Conservation (phyloP, 2,888 invertebrate genomes). For the Orgyia antiqua region DNA sequence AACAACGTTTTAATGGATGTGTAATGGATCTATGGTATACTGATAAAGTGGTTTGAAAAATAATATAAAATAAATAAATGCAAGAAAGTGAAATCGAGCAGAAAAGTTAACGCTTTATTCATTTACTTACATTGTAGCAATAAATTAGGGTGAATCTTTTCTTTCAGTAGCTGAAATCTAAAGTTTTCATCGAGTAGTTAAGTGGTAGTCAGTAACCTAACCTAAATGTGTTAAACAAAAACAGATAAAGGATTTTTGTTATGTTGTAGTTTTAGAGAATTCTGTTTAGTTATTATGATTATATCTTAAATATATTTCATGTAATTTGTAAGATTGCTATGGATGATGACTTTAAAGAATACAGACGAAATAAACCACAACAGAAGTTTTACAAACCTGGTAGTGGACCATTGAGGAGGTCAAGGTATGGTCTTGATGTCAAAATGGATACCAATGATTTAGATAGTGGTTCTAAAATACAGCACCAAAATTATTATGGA, state of each 20-base stretch:
- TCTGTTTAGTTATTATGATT: slow-evolving; percentile 28
- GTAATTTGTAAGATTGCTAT: slow-evolving; percentile 60
- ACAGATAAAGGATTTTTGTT: slow-evolving; percentile 17
- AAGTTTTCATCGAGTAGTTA: too few species aligned
- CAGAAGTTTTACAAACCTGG: slow-evolving; percentile 86
- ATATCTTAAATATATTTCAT: slow-evolving; percentile 34
- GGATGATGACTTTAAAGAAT: slow-evolving; percentile 77
- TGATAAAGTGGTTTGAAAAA: too few species aligned
- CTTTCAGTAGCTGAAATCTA: too few species aligned
- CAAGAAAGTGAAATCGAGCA: too few species aligned
- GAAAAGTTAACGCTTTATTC: too few species aligned
- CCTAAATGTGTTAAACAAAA: slow-evolving; percentile 40
- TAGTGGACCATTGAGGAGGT: slow-evolving; percentile 85
- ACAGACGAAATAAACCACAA: slow-evolving; percentile 81
- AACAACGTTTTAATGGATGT: too few species aligned
- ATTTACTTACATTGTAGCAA: too few species aligned
- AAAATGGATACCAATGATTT: slow-evolving; percentile 71
- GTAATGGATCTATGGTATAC: too few species aligned
- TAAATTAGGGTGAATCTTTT: too few species aligned
- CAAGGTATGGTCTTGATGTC: slow-evolving; percentile 78
- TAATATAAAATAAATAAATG: too few species aligned
- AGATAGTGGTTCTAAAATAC: slow-evolving; percentile 46
- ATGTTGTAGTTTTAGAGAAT: slow-evolving; percentile 14
- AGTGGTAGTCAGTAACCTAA: too few species aligned
- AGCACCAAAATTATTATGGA: slow-evolving; percentile 53